These are phyloP conservation scores for Saccopteryx bilineata DNA, from an alignment of 2,113 vertebrate genomes.

Conservation along the genomic window DNA sequence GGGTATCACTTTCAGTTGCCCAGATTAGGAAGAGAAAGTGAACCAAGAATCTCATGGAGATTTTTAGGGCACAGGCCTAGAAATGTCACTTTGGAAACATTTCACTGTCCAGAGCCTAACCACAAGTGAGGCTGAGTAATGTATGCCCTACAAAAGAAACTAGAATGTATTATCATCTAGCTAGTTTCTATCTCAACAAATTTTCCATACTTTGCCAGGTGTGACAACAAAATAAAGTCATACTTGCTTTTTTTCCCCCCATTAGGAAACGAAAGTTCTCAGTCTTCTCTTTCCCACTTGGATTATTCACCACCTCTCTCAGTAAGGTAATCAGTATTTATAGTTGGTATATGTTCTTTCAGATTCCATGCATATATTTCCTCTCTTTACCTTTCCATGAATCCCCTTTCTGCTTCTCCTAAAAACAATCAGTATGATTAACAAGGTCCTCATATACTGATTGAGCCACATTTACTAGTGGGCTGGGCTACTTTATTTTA, in stretches of 20 bases:
- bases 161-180: background rate
- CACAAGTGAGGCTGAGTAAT: background rate
- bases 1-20: background rate
- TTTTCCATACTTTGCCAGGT: background rate
- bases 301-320: background rate
- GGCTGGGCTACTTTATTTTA: background rate
- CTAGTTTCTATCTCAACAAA: background rate
- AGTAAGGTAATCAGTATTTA: background rate
- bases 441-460: background rate
- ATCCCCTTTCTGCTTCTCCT: background rate
- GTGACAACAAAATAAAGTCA: background rate
- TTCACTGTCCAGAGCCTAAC: background rate
- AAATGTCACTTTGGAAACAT: background rate
- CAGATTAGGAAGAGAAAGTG: background rate
- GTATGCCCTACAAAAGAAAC: background rate
- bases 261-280: background rate
- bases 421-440: background rate
- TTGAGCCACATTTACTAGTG: background rate
- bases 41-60: background rate
- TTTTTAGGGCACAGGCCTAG: background rate
- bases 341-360: background rate
- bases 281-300: background rate
- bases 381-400: background rate
- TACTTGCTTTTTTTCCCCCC: background rate
- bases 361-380: background rate